Evolutionary conservation across 1,140 invertebrate species (phyloP), one percentile per base, ranked within the genome.

Genomic region (Gonatopus flavifemur): DNA sequence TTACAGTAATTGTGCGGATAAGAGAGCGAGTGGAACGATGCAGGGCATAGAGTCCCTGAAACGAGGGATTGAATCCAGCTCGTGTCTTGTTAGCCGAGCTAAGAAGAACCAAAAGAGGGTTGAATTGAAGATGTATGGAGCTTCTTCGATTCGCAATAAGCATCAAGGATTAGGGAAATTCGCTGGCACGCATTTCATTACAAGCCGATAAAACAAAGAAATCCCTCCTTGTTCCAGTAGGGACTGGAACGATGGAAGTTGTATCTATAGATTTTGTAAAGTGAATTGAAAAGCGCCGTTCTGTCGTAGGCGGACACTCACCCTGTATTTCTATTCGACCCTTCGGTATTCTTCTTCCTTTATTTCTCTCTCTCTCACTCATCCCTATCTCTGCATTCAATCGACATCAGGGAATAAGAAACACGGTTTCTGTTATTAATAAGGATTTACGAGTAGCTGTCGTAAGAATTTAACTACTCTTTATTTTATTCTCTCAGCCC

Each of bases 101-200:
- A 51, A 36, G 16, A n/a, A n/a, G n/a, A n/a, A n/a, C n/a, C n/a
- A n/a, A n/a, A n/a, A n/a, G n/a, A n/a, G n/a, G n/a, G n/a, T n/a
- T n/a, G n/a, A n/a, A n/a, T n/a, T n/a, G n/a, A n/a, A n/a, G n/a
- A n/a, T n/a, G n/a, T n/a, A n/a, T n/a, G n/a, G n/a, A n/a, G n/a
- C n/a, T n/a, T n/a, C n/a, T n/a, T n/a, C n/a, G n/a, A n/a, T n/a
- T n/a, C n/a, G n/a, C n/a, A n/a, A n/a, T n/a, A n/a, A 19, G 22
- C 22, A 31, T 52, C 46, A 38, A 25, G 41, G 47, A 52, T 64
- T 52, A 57, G 40, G 55, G 54, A 59, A 60, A 64, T 62, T 59
- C 30, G 42, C 21, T 18, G 47, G 47, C 38, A 54, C 46, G 53
- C 53, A 46, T 65, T 66, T 62, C 60, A 59, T 65, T 62, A 53